These are phyloP conservation scores for Hirtodrosophila cameraria DNA, from an alignment of 2,888 invertebrate genomes.

Conservation along the genomic window DNA sequence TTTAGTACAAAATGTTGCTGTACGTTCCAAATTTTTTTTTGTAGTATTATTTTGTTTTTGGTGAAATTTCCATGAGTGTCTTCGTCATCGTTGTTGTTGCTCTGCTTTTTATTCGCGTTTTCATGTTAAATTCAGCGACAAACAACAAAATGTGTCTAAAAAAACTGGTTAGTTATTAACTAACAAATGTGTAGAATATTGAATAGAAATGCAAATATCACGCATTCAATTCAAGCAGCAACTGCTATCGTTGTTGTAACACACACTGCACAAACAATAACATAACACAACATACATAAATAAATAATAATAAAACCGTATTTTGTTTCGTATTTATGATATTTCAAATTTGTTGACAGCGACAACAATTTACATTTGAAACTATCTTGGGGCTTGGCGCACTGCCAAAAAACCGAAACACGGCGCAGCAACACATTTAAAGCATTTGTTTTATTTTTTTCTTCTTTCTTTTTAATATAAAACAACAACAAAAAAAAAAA, in stretches of 20 bases:
- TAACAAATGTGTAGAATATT: neutral
- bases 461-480: neutral
- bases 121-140: conserved; percentile 6
- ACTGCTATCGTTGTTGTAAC: too few relatives aligned
- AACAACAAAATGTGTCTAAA: neutral
- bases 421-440: conserved; percentile 6
- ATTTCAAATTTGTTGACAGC: conserved; percentile 18
- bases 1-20: conserved; percentile 28
- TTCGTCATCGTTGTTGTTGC: conserved; percentile 10
- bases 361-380: conserved; percentile 21
- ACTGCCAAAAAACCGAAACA: neutral
- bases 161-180: neutral
- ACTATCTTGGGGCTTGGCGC: neutral
- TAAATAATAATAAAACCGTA: conserved; percentile 17
- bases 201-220: too few relatives aligned
- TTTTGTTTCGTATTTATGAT: neutral
- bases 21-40: neutral
- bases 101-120: conserved; percentile 5
- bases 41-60: conserved; percentile 27
- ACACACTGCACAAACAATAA: too few relatives aligned
- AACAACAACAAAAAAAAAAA: conserved; percentile 14
- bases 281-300: too few relatives aligned
- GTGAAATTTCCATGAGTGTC: conserved; percentile 56
- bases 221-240: too few relatives aligned
- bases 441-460: conserved; percentile 10